Base-by-base conservation (phyloP, 2,888 invertebrate genomes). In the Apotomis turbidana region DNA sequence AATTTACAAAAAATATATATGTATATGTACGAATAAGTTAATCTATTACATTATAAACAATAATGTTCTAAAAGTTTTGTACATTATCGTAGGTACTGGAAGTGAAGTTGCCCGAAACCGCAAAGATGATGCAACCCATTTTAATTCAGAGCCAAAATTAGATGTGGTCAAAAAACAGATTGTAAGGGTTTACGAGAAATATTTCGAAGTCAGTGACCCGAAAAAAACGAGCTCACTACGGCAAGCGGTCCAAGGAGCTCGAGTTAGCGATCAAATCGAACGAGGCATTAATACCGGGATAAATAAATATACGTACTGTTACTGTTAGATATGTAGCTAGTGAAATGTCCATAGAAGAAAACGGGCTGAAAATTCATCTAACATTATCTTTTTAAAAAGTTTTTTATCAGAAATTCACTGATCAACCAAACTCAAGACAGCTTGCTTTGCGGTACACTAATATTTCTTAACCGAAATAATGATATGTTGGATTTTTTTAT, bases 401-500 rank as follows among this genome's bases (percentile, higher is more conserved):
- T 64, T 15, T 54, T 10, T 9, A 41, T 38, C n/a, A 1, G 41
- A 49, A 57, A 51, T 38, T 12, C 10, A 51, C 52, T 38, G 49
- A 68, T 59, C 5, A 58, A 15, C 36, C 27, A 67, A 27, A 46
- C 49, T 41, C 36, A 52, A 8, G n/a, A 44, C 6, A n/a, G 27
- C 27, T 60, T 60, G n/a, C 38, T n/a, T 60, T 60, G n/a, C 38
- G 58, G 60, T 49, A 71, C 9, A 60, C 10, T 55, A n/a, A n/a
- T n/a, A 52, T 68, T 68, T 62, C 52, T 44, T 36, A 46, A 63
- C 44, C 51, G 36, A 63, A 68, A 59, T 68, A 68, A 68, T 72
- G 58, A 59, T 71, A 74, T 78, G 77, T 77, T 78, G 77, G 79
- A 79, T 77, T 78, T 77, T 81, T 81, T 84, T 85, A 82, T 83